Percentiles rank a stretch among this genome's conserved stretches.
phyloP scores from a whole-genome alignment of 2,113 vertebrate species.

The Crotalus helleri region DNA sequence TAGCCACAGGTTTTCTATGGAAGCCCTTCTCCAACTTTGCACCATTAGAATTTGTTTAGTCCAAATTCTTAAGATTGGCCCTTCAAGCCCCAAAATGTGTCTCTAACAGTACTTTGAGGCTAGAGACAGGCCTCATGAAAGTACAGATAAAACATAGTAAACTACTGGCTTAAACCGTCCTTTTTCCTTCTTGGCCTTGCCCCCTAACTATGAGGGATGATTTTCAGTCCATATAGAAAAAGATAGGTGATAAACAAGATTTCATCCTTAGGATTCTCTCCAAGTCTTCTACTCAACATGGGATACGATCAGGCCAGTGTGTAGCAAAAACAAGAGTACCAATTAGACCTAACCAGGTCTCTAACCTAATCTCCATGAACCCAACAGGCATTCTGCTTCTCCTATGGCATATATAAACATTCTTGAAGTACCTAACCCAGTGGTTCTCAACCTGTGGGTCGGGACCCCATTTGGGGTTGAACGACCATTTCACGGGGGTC shows the following conservation, averaged over 20 bases:
- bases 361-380: not conserved
- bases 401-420: not conserved
- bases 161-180: not conserved
- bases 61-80: not conserved
- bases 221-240: not conserved
- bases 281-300: not conserved
- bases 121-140: not conserved
- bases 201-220: not conserved
- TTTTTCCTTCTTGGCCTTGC: not conserved
- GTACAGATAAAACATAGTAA: not conserved
- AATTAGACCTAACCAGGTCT: not conserved
- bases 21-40: not conserved
- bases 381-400: not conserved
- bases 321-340: not conserved
- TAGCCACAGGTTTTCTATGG: not conserved
- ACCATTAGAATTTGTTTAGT: not conserved
- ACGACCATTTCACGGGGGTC: too few species aligned
- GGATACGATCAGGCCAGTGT: not conserved
- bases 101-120: not conserved
- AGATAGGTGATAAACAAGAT: not conserved
- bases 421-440: not conserved
- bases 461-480: too few species aligned
- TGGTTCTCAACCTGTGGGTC: too few species aligned
- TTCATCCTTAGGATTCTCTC: not conserved
- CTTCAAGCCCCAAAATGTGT: not conserved